A percentile compares a stretch with the other conserved stretches of the same genome.
Conservation (phyloP, 2,113 vertebrate species). For the Atractosteus spatula region DNA sequence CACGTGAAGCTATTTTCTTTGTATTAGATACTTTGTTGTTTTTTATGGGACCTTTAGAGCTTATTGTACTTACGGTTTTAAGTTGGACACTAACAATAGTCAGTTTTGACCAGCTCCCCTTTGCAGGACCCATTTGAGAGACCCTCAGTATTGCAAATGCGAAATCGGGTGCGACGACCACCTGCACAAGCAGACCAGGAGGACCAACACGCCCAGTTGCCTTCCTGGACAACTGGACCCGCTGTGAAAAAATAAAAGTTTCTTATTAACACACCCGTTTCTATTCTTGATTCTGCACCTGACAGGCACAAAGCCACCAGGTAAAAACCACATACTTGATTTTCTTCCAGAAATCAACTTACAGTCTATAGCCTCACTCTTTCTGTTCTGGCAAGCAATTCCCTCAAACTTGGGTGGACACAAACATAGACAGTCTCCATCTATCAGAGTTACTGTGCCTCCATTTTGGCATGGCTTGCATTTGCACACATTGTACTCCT, state of each 20-base stretch:
- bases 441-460: conserved; percentile 67
- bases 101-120: conserved; percentile 52
- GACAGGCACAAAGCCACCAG: not conserved
- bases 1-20: no score
- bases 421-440: conserved; percentile 76
- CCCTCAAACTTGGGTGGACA: conserved; percentile 68
- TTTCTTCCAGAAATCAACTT: conserved; percentile 26
- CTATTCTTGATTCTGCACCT: not conserved
- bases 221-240: conserved; percentile 41
- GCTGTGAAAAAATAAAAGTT: not conserved
- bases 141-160: conserved; percentile 56
- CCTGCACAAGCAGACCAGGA: conserved; percentile 54
- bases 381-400: conserved; percentile 69
- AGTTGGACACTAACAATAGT: conserved; percentile 49
- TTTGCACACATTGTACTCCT: conserved; percentile 77
- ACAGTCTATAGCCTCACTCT: conserved; percentile 44
- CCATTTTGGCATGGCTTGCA: conserved; percentile 81
- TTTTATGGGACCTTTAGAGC: no score
- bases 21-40: no score
- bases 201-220: conserved; percentile 76
- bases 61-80: no score
- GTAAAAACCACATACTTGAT: not conserved
- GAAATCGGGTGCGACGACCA: conserved; percentile 50
- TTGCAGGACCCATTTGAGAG: conserved; percentile 50
- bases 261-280: not conserved